phyloP scores from a whole-genome alignment of 2,113 vertebrate genomes.

The Gobius niger region DNA sequence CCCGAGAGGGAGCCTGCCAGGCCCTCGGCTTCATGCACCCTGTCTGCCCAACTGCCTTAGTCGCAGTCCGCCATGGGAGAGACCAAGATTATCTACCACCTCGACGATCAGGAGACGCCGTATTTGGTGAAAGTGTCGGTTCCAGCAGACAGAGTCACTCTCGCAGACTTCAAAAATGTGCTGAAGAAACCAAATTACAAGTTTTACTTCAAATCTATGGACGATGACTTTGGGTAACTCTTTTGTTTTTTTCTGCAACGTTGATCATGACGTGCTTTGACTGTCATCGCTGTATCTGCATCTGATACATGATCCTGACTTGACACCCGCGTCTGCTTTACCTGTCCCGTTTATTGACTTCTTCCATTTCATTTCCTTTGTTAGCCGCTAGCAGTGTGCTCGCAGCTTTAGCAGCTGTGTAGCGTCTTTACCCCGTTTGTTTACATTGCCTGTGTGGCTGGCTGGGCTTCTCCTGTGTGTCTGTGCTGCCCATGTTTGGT shows the following conservation, averaged over 20 bases:
- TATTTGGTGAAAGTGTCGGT: constrained; percentile 94
- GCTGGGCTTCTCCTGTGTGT: constrained; percentile 14
- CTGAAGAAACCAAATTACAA: constrained; percentile 96
- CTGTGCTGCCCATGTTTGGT: constrained; percentile 47
- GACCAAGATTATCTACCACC: constrained; percentile 98
- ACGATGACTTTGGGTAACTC: constrained; percentile 94
- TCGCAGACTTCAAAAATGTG: constrained; percentile 94
- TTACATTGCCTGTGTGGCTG: constrained; percentile 64
- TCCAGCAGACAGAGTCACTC: constrained; percentile 90
- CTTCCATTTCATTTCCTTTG: constrained; percentile 58
- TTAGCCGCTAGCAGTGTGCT: constrained; percentile 64
- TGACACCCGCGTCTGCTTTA: constrained; percentile 28
- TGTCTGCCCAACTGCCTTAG: constrained; percentile 62
- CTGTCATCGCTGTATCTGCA: neutral
- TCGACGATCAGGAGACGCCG: constrained; percentile 97
- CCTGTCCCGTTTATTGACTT: constrained; percentile 36
- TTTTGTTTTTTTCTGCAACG: constrained; percentile 5
- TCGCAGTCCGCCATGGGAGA: constrained; percentile 84
- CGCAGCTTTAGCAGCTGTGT: constrained; percentile 46
- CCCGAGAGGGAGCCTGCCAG: constrained; percentile 74
- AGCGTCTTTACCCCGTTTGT: constrained; percentile 63
- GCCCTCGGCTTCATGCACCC: constrained; percentile 77
- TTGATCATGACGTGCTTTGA: neutral
- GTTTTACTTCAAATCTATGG: constrained; percentile 99
- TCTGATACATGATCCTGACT: constrained; percentile 3